Evolutionary conservation across 2,888 invertebrate genomes (phyloP).

Genomic region (Mayetiola destructor): DNA sequence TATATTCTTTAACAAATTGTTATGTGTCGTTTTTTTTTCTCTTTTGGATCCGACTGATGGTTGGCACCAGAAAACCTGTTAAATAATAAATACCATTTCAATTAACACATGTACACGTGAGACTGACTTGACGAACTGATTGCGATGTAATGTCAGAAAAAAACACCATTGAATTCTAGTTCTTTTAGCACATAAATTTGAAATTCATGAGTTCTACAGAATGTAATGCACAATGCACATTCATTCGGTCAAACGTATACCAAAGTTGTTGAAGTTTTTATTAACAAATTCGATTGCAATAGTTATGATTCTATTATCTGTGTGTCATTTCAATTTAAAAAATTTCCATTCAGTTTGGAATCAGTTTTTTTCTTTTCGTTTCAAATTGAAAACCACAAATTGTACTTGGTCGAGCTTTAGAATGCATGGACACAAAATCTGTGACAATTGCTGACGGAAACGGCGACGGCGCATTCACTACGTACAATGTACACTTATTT

Average conservation of each 20-base stretch:
- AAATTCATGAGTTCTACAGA: neutral
- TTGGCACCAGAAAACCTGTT: too few relatives aligned
- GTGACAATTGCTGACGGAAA: constrained; percentile 6
- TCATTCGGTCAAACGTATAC: too few relatives aligned
- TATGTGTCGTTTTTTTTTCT: neutral
- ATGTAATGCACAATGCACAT: neutral
- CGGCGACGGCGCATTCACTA: constrained; percentile 9
- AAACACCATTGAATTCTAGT: neutral
- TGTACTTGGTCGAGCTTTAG: neutral
- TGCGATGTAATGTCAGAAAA: neutral
- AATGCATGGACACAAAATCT: neutral
- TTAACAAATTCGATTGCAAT: too few relatives aligned
- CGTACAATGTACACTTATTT: too few relatives aligned
- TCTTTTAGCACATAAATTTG: too few relatives aligned
- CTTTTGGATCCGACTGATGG: neutral
- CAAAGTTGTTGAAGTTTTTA: too few relatives aligned
- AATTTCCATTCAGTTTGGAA: constrained; percentile 2
- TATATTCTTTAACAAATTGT: neutral
- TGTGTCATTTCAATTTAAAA: neutral
- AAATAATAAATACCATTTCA: constrained; percentile 10
- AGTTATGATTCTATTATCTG: too few relatives aligned
- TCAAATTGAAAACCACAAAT: neutral
- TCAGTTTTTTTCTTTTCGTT: neutral
- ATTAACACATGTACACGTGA: too few relatives aligned
- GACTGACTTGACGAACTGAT: too few relatives aligned